Evolutionary conservation across 2,113 vertebrate genomes (phyloP).

Genomic region (Notarius lentiginosus): DNA sequence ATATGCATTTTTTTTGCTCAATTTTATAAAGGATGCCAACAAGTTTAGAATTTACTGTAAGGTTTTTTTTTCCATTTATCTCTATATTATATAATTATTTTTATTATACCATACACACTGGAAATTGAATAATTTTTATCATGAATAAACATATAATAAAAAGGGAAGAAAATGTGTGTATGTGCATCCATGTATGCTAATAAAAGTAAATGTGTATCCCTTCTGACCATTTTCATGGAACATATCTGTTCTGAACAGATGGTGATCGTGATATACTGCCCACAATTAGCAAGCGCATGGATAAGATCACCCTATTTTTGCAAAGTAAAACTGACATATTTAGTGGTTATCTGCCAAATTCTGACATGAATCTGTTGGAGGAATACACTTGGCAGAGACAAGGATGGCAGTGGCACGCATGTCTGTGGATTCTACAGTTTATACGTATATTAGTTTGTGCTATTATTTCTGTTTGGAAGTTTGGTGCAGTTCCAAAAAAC

Average conservation of each 20-base stretch:
- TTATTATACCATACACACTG: background rate
- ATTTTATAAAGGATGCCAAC: background rate
- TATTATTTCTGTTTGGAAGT: conserved; percentile 18
- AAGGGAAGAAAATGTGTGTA: conserved; percentile 20
- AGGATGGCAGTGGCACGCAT: conserved; percentile 54
- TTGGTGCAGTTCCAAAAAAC: background rate
- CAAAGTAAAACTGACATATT: conserved; percentile 77
- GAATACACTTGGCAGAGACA: conserved; percentile 65
- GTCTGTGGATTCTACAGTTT: conserved; percentile 58
- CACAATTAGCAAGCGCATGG: conserved; percentile 76
- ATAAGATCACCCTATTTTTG: conserved; percentile 75
- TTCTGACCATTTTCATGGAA: conserved; percentile 68
- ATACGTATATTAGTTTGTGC: conserved; percentile 31
- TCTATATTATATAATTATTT: background rate
- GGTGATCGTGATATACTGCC: conserved; percentile 72
- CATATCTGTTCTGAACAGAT: conserved; percentile 76
- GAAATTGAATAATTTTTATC: background rate
- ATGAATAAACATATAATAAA: background rate
- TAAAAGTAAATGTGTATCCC: conserved; percentile 62
- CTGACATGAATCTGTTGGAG: conserved; percentile 73
- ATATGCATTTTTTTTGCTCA: background rate
- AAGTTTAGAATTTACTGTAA: background rate
- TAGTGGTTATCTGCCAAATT: conserved; percentile 74
- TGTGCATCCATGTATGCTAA: conserved; percentile 60
- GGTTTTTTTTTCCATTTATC: background rate